phyloP scores from a whole-genome alignment of 2,113 vertebrate genomes.

The Eurystomus gularis region DNA sequence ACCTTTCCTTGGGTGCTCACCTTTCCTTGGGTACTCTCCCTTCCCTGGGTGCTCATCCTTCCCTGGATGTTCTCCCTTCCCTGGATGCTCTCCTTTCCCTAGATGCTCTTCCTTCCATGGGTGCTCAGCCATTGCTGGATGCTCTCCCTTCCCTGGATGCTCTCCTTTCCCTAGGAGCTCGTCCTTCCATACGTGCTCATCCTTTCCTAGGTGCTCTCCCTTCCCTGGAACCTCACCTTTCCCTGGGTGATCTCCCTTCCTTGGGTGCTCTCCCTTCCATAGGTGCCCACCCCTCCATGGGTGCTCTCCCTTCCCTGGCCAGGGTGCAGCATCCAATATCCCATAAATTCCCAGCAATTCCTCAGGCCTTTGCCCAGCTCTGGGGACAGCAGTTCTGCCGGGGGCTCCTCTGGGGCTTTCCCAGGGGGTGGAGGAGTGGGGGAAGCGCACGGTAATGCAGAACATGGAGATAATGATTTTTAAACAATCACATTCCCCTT shows the following conservation, averaged over 20 bases:
- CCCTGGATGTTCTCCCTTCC: neutral
- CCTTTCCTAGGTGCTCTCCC: neutral
- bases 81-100: fast-evolving
- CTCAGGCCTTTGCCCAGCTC: neutral
- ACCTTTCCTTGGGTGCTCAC: fast-evolving
- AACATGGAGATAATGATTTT: neutral
- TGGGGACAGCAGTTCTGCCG: neutral
- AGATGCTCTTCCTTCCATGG: fast-evolving
- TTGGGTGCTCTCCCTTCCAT: neutral
- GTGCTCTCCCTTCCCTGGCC: neutral
- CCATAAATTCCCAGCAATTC: neutral
- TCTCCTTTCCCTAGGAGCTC: too few relatives aligned
- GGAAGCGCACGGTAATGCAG: neutral
- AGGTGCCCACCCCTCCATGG: fast-evolving
- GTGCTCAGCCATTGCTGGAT: fast-evolving
- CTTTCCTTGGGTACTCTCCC: fast-evolving
- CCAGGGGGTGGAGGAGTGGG: neutral
- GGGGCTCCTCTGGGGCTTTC: neutral
- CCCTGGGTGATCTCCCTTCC: fast-evolving
- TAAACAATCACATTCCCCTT: neutral
- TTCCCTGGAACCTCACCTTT: fast-evolving
- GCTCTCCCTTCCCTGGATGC: fast-evolving
- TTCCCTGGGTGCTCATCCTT: fast-evolving
- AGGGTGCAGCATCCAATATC: neutral
- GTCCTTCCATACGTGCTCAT: fast-evolving